Evolutionary conservation across 2,113 vertebrate species (phyloP).

Genomic region (Rissa tridactyla): DNA sequence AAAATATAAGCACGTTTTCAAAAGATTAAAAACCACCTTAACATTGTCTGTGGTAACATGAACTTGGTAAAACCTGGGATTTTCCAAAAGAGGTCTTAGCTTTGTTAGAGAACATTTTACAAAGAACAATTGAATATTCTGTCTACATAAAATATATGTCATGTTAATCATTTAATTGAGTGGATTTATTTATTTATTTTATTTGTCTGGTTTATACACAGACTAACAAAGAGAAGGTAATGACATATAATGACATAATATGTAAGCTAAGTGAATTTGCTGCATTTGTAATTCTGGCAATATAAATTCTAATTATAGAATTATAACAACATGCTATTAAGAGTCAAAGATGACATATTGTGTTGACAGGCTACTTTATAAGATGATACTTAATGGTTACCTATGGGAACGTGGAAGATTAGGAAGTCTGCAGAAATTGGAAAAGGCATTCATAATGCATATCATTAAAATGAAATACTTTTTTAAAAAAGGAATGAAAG

Average conservation of each 20-base stretch:
- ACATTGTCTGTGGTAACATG: not conserved
- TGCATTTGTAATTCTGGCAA: not conserved
- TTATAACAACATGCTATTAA: not conserved
- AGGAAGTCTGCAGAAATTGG: not conserved
- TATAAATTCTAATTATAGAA: not conserved
- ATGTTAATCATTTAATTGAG: not conserved
- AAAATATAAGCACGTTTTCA: not conserved
- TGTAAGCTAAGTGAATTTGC: not conserved
- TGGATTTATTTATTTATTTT: not conserved
- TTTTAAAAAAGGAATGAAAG: not conserved
- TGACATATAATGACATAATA: not conserved
- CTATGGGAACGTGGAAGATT: not conserved
- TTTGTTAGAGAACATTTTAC: not conserved
- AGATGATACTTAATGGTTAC: not conserved
- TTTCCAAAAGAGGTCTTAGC: not conserved
- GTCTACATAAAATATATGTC: not conserved
- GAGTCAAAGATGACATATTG: not conserved
- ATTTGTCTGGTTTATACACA: not conserved
- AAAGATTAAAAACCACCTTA: not conserved
- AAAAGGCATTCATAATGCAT: not conserved
- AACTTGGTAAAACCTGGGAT: not conserved
- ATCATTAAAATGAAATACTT: not conserved
- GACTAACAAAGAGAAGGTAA: not conserved
- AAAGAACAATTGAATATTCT: not conserved
- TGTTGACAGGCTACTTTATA: not conserved